Percentiles rank a stretch among this genome's conserved stretches.
These are phyloP conservation scores for Pygoscelis antarcticus DNA, from an alignment of 2,113 vertebrate genomes.

Conservation along the genomic window DNA sequence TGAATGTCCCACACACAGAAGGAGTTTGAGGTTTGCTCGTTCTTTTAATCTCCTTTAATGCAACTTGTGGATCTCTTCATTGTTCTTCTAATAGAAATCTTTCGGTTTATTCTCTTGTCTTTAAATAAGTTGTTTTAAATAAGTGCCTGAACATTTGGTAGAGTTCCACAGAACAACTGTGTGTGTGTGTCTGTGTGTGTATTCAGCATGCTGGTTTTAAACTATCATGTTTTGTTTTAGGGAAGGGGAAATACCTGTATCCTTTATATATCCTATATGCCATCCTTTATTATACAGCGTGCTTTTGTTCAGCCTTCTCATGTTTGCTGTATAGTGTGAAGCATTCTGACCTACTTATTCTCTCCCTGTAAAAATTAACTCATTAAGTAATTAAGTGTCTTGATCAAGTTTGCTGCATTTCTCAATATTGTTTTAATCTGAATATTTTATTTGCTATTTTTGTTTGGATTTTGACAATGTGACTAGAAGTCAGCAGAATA, in stretches of 20 bases:
- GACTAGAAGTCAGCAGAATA: background rate
- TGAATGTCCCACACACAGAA: background rate
- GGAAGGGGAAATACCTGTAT: background rate
- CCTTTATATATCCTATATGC: background rate
- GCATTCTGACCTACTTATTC: background rate
- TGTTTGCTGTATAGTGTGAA: background rate
- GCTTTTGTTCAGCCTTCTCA: background rate
- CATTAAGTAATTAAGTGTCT: background rate
- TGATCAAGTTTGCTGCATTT: background rate
- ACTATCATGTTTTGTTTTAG: background rate
- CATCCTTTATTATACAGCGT: background rate
- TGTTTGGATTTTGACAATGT: background rate
- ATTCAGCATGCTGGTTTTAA: background rate
- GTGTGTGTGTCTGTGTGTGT: background rate
- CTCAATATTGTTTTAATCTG: background rate
- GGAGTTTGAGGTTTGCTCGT: background rate
- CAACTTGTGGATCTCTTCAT: background rate
- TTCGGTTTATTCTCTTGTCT: background rate
- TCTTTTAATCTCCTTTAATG: background rate
- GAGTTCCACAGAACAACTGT: background rate
- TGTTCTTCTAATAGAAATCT: background rate
- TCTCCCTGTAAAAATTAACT: background rate
- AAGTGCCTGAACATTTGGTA: background rate
- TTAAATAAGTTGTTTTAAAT: background rate
- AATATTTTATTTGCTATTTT: background rate